Conservation (phyloP, 2,888 invertebrate genomes). For the Campoplex capitator region DNA sequence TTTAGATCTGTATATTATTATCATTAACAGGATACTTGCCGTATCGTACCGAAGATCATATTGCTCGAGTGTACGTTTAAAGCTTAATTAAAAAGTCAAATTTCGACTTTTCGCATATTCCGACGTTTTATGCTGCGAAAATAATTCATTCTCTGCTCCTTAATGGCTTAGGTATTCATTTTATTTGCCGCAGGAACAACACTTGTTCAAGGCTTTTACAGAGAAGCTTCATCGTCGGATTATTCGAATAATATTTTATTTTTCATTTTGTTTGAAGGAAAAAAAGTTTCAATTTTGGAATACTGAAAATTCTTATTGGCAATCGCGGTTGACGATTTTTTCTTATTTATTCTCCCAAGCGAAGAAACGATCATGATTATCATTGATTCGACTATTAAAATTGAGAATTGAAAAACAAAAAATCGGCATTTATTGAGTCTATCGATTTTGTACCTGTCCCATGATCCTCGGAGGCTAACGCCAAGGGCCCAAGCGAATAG, state of each 20-base stretch:
- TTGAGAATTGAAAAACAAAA: too few relatives aligned
- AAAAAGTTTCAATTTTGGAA: too few relatives aligned
- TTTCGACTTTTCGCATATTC: not conserved
- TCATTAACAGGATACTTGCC: constrained; percentile 28
- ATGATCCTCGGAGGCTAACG: too few relatives aligned
- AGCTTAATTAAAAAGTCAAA: not conserved
- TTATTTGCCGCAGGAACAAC: not conserved
- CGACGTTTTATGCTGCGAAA: not conserved
- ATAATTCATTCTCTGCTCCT: not conserved
- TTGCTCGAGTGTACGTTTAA: not conserved
- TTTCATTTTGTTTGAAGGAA: too few relatives aligned
- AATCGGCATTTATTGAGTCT: too few relatives aligned
- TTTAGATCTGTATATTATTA: constrained; percentile 23
- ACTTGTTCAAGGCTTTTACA: not conserved
- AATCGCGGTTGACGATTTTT: too few relatives aligned
- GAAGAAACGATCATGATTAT: too few relatives aligned
- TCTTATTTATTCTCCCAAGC: not conserved
- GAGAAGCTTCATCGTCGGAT: not conserved
- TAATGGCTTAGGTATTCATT: not conserved
- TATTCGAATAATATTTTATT: not conserved
- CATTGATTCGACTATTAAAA: too few relatives aligned
- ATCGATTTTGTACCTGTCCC: too few relatives aligned
- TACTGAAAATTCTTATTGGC: too few relatives aligned
- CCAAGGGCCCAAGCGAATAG: constrained; percentile 36
- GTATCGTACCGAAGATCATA: not conserved